Conservation (phyloP, 1,140 invertebrate species). For the Drosophila sproati region DNA sequence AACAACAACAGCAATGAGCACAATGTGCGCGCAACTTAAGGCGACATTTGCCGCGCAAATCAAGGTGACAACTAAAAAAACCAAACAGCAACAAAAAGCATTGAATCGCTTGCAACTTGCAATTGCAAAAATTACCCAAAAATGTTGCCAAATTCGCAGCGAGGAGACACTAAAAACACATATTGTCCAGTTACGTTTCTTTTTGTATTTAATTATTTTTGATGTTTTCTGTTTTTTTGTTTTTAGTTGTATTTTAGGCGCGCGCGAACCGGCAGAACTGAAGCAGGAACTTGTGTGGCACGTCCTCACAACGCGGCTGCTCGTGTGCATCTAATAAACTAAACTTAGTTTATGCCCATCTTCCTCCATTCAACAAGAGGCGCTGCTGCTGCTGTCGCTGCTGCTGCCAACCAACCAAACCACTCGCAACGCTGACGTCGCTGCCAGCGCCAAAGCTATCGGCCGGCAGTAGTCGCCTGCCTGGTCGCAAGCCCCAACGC, state of each 20-base stretch:
- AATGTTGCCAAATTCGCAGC: not conserved
- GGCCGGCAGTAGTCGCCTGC: slow-evolving; percentile 40
- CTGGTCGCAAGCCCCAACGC: not conserved
- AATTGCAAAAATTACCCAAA: slow-evolving; percentile 16
- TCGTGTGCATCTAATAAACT: slow-evolving; percentile 83
- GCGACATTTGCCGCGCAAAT: slow-evolving; percentile 47
- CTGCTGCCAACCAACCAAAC: slow-evolving; percentile 47
- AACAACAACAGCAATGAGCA: slow-evolving; percentile 31
- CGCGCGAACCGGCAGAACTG: slow-evolving; percentile 23
- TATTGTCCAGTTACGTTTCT: slow-evolving; percentile 4
- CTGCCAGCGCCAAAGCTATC: slow-evolving; percentile 64
- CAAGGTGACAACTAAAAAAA: not conserved
- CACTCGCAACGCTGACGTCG: slow-evolving; percentile 52
- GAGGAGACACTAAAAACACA: slow-evolving; percentile 10
- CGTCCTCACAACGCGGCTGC: slow-evolving; percentile 77
- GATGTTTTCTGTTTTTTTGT: slow-evolving; percentile 6
- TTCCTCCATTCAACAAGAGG: slow-evolving; percentile 57
- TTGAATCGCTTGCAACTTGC: not conserved
- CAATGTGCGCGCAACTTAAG: slow-evolving; percentile 56
- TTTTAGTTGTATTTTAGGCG: not conserved
- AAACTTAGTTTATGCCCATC: slow-evolving; percentile 60
- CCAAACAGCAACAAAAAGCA: slow-evolving; percentile 4
- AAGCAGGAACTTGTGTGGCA: slow-evolving; percentile 42
- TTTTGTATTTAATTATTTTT: not conserved
- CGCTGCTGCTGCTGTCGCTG: slow-evolving; percentile 15